Evolutionary conservation across 2,888 invertebrate species (phyloP).

Genomic region (Trichacis sp.): DNA sequence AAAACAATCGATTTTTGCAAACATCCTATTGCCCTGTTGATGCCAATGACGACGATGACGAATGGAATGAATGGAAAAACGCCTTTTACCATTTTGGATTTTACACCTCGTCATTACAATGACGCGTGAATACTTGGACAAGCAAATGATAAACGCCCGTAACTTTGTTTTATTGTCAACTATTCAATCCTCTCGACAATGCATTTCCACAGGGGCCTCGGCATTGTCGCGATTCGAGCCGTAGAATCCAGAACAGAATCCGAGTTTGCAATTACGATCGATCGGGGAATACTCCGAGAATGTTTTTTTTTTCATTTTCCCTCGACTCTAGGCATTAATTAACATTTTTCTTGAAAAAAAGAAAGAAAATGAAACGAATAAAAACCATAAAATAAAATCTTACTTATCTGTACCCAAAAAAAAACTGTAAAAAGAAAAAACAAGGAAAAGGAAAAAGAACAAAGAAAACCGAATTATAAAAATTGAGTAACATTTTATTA

Average conservation of each 20-base stretch:
- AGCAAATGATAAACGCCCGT: too few species aligned
- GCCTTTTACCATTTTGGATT: too few species aligned
- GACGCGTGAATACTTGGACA: too few species aligned
- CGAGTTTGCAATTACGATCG: not conserved
- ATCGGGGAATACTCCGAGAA: not conserved
- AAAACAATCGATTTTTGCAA: too few species aligned
- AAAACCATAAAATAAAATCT: conserved; percentile 24
- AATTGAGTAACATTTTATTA: conserved; percentile 64
- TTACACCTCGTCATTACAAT: too few species aligned
- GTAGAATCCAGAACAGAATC: conserved; percentile 12
- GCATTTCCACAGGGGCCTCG: conserved; percentile 9
- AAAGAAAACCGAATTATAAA: conserved; percentile 57
- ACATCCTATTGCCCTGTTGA: too few species aligned
- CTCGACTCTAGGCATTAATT: not conserved
- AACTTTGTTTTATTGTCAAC: conserved; percentile 3
- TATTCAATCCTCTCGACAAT: conserved; percentile 26
- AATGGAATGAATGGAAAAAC: not conserved
- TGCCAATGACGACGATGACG: not conserved
- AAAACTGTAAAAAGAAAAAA: conserved; percentile 9
- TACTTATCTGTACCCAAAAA: conserved; percentile 31
- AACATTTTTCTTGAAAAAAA: conserved; percentile 13
- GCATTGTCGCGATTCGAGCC: conserved; percentile 14
- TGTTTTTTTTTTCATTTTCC: not conserved
- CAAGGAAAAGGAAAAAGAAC: conserved; percentile 35
- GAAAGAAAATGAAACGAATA: too few species aligned